Evolutionary conservation across 2,797 vertebrate species (phyloP).

Genomic region (Ibycter americanus): DNA sequence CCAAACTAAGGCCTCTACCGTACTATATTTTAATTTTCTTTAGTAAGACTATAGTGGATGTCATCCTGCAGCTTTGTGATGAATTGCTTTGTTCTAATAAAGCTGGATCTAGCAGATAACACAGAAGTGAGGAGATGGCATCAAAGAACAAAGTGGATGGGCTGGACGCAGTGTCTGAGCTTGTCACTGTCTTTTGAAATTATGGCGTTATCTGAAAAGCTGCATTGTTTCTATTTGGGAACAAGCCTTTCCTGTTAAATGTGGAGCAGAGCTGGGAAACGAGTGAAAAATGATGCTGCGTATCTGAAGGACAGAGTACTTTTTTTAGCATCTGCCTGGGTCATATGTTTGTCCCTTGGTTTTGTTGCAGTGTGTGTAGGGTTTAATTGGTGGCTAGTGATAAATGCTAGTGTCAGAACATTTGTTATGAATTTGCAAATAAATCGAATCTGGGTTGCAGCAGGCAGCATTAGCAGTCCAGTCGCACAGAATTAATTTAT

Average conservation of each 20-base stretch:
- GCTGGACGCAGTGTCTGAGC: neutral
- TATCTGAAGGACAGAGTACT: constrained; percentile 12
- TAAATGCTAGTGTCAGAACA: constrained; percentile 26
- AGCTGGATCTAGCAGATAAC: constrained; percentile 19
- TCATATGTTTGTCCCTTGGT: constrained; percentile 5
- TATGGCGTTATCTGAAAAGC: constrained; percentile 1
- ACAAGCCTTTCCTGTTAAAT: neutral
- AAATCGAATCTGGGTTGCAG: constrained; percentile 1
- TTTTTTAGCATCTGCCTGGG: constrained; percentile 16
- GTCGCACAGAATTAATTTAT: constrained; percentile 12
- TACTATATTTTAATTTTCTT: neutral
- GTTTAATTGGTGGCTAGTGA: constrained; percentile 12
- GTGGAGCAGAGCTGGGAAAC: neutral
- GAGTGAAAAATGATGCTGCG: constrained; percentile 5
- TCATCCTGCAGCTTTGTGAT: neutral
- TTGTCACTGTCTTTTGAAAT: neutral
- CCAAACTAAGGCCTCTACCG: neutral
- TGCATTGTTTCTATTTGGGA: constrained; percentile 23
- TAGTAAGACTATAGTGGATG: neutral
- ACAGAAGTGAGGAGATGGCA: neutral
- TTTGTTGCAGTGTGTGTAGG: neutral
- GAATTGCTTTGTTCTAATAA: neutral
- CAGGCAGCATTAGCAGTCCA: neutral
- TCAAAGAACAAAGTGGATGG: neutral
- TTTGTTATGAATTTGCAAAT: constrained; percentile 23